Evolutionary conservation across 2,113 vertebrate species (phyloP), one percentile per base, ranked within the genome.

Genomic region (Corydoras maculifer): DNA sequence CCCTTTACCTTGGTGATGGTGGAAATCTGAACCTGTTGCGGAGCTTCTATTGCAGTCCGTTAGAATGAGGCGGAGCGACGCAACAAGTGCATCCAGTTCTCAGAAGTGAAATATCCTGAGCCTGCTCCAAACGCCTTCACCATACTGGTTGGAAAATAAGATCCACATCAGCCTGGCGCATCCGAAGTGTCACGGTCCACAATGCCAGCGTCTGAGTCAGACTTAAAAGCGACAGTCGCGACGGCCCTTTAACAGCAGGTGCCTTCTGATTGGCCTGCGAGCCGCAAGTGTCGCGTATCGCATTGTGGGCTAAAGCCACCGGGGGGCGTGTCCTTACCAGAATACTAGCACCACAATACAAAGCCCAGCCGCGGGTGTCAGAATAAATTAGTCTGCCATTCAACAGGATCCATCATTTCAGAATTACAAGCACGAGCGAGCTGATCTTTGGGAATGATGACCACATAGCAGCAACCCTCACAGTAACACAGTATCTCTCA

Each of bases 241-340:
- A 73, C 73, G 68, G 72, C 58, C 74, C 78, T 78, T 80, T 79
- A 81, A 83, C 77, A 65, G 75, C 70, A 58, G 65, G 59, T 62
- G 66, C 70, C 9, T 48, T 74, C 65, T 81, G 79, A 85, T 81
- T 85, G 83, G 83, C 67, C 79, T 35, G 54, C 13, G 59, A 70
- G 74, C 48, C 55, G 67, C 54, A 61, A 57, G 8, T 15, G 68
- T 30, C 61, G 57, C 29, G 43, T 58, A 31, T 69, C 68, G 25
- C 32, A 4, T 18, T 58, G 58, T 68, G 35, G n/a, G 31, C 32
- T 30, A 58, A 49, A 63, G n/a, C 32, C 61, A 68, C 31, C 29
- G 58, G 48, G 59, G 76, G 77, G 75, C 62, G 77, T 58, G 73
- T 74, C 67, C 50, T 65, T 61, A 53, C 65, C 68, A 75, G 43